These are phyloP conservation scores for Euschistus heros DNA, from an alignment of 1,140 invertebrate genomes.

Conservation along the genomic window DNA sequence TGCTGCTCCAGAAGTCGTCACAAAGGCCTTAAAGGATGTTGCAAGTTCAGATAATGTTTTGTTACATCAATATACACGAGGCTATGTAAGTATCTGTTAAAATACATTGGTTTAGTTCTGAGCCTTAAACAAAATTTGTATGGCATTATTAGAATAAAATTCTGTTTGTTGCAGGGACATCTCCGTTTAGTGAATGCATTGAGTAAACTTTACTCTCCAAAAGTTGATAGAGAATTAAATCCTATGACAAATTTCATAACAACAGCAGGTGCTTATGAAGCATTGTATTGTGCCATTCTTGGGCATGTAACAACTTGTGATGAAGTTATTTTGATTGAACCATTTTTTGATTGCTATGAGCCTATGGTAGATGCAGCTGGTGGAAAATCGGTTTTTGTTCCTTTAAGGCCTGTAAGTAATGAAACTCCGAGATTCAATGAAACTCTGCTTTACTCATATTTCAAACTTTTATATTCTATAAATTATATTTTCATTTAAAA, in stretches of 20 bases:
- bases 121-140: not conserved
- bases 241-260: constrained; percentile 76
- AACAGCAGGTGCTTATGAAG: constrained; percentile 87
- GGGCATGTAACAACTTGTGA: constrained; percentile 74
- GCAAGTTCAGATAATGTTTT: constrained; percentile 57
- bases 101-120: not conserved
- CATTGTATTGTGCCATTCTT: constrained; percentile 70
- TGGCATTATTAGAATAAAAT: not conserved
- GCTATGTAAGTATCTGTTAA: constrained; percentile 52
- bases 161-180: constrained; percentile 64
- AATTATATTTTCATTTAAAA: too few relatives aligned
- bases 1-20: constrained; percentile 67
- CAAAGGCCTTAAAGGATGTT: constrained; percentile 60
- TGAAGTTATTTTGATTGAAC: constrained; percentile 96
- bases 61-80: constrained; percentile 84
- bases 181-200: constrained; percentile 76
- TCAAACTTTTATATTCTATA: too few relatives aligned
- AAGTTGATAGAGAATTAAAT: constrained; percentile 64
- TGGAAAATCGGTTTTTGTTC: constrained; percentile 76
- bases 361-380: constrained; percentile 85
- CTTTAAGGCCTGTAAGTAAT: constrained; percentile 62
- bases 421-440: too few relatives aligned
- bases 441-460: too few relatives aligned
- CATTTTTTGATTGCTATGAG: constrained; percentile 96
- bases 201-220: constrained; percentile 70